Evolutionary conservation across 2,888 invertebrate species (phyloP), one percentile per base, ranked within the genome.

Genomic region (Polymixis flavicincta): DNA sequence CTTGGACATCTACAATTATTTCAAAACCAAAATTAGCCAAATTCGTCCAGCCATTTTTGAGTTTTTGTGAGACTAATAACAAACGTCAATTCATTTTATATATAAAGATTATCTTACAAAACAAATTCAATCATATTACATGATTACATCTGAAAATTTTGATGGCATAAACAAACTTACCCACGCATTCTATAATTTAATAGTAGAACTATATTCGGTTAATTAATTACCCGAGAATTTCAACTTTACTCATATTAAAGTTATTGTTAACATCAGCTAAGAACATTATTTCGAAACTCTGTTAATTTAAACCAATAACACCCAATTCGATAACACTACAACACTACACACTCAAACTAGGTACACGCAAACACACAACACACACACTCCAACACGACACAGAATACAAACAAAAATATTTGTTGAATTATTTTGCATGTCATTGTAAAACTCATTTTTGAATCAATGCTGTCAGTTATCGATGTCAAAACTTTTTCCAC

Each of bases 171-270:
- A n/a, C 0, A 50, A 50, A 79, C 42, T 57, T 7, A 52, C 17
- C 1, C 14, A 64, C 14, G 55, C 5, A 59, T 28, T 69, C 28
- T 32, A 13, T 37, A 66, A 55, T 73, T 61, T 74, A 74, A 55
- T 73, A 59, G 11, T 45, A 48, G n/a, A 74, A 73, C 63, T 69
- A 74, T 59, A 68, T 76, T 74, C 52, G 61, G 73, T 83, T 71
- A 71, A 83, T 78, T 74, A 74, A 76, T 77, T 68, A 60, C 2
- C 11, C 14, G 55, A 69, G 25, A 69, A 68, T 61, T 22, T 57
- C 37, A 82, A 78, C 84, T 82, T 77, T 61, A 55, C 25, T 73
- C 50, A 75, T 77, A 82, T 55, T 63, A 25, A 66, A 85, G 7
- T 80, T 59, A 45, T 67, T 69, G 37, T 80, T 54, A 78, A 78